Evolutionary conservation across 2,113 vertebrate species (phyloP), one percentile per base, ranked within the genome.

Genomic region (Syngnathus scovelli): DNA sequence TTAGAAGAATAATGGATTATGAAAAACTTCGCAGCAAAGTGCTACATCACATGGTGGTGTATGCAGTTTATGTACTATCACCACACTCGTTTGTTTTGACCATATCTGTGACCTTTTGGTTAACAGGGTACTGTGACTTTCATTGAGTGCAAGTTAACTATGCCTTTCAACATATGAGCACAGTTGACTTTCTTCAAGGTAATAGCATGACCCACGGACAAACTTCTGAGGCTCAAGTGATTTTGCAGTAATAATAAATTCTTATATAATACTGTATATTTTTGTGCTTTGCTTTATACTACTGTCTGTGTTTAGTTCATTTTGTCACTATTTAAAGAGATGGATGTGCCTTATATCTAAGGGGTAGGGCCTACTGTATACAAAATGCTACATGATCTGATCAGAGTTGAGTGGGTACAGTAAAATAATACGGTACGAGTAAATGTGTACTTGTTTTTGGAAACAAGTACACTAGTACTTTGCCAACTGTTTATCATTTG

Each of bases 41-140:
- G 60, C 39, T 23, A 61, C 60, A 21, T 61, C 38, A 61, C 38
- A 43, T 43, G 41, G 6, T 23, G 39, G 39, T 44, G 60, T 43
- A 27, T 15, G 21, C 41, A 62, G 61, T 62, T 62, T 16, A 44
- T 44, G 41, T 62, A 23, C 23, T 23, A 62, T 44, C 61, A 44
- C 23, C 61, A 62, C 61, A 27, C 21, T 16, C 11, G n/a, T 62
- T 62, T 62, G 61, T 62, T 62, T 44, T 62, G 61, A 44, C 61
- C 61, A 62, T 44, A 62, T 46, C 21, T 44, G n/a, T 27, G 61
- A 62, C 61, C 61, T 62, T 62, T 62, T 44, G 39, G n/a, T 43
- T 44, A 62, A 27, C 61, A 62, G 60, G 60, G 60, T 62, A 44
- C 41, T 5, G 38, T 62, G 60, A 62, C 61, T 23, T 62, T 44